Base-by-base conservation (phyloP, 2,888 invertebrate species). In the Aphidius colemani region DNA sequence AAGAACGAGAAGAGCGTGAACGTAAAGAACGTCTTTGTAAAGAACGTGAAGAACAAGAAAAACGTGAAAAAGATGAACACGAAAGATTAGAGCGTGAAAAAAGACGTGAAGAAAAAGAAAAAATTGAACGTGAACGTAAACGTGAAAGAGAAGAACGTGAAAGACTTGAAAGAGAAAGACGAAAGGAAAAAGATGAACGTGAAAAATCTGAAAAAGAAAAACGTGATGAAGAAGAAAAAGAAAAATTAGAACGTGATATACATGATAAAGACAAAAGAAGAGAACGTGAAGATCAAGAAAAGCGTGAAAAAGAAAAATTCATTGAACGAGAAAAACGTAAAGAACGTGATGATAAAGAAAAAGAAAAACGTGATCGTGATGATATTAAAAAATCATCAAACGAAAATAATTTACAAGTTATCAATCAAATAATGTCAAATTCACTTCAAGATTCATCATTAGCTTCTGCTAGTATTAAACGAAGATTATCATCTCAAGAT, bases 401-500 rank as follows among this genome's bases (percentile, higher is more conserved):
- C 49, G 81, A 84, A 64, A 81, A 82, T 70, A 79, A 81, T 67
- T 51, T 76, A 18, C 79, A 78, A 53, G 70, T 72, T 2, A 64
- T 72, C 3, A 67, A 72, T 39, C 76, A 74, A 53, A 30, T 30
- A 0, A 30, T 30, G 30, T 30, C 30, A 30, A 70, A 55, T 62
- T 77, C 77, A 67, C 67, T 72, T 0, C 69, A 70, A 46, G 30
- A 30, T 30, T 69, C 71, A 53, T 75, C 88, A 70, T 89, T 89
- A 6, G 87, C 89, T 5, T 86, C 86, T 65, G 86, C 90, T 43
- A 87, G 89, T 1, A 84, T 86, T 63, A 94, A 94, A 81, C 85
- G 94, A 59, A 86, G 93, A 66, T 87, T 92, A 75, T 93, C 93
- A 69, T 91, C 91, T 1, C 93, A 93, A 78, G 93, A 93, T 65